Evolutionary conservation across 2,888 invertebrate species (phyloP).

Genomic region (Cremastobaeus sp.): DNA sequence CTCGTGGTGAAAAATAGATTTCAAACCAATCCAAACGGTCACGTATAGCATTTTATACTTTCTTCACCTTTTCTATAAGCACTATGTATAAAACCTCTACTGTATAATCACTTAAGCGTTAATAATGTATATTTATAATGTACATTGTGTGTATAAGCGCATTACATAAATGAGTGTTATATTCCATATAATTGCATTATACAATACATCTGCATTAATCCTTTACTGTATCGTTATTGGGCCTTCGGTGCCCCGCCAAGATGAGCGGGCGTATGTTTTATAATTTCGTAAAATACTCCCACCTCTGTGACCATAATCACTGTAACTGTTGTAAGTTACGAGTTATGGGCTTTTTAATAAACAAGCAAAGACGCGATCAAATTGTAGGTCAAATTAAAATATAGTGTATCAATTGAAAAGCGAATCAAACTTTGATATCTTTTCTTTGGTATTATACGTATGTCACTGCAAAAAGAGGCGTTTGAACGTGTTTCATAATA

Average conservation of each 20-base stretch:
- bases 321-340: conserved; percentile 61
- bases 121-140: conserved; percentile 73
- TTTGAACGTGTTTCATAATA: too few relatives aligned
- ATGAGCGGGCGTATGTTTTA: conserved; percentile 48
- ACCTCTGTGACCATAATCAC: conserved; percentile 41
- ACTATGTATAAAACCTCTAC: conserved; percentile 62
- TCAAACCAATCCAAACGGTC: conserved; percentile 58
- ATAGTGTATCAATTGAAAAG: too few relatives aligned
- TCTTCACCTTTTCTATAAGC: conserved; percentile 67
- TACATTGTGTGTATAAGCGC: conserved; percentile 72
- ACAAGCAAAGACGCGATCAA: too few relatives aligned
- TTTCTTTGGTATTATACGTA: too few relatives aligned
- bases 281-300: conserved; percentile 57
- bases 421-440: too few relatives aligned
- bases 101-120: conserved; percentile 69
- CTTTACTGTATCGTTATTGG: conserved; percentile 53
- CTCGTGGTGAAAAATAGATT: too few relatives aligned
- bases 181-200: conserved; percentile 59
- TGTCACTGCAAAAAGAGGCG: too few relatives aligned
- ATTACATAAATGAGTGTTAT: conserved; percentile 62
- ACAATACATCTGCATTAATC: conserved; percentile 50
- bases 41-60: conserved; percentile 73
- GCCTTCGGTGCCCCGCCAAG: conserved; percentile 43
- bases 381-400: too few relatives aligned
- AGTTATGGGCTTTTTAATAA: conserved; percentile 48